Conservation (phyloP, 2,888 invertebrate species). For the Napeogenes sylphis region DNA sequence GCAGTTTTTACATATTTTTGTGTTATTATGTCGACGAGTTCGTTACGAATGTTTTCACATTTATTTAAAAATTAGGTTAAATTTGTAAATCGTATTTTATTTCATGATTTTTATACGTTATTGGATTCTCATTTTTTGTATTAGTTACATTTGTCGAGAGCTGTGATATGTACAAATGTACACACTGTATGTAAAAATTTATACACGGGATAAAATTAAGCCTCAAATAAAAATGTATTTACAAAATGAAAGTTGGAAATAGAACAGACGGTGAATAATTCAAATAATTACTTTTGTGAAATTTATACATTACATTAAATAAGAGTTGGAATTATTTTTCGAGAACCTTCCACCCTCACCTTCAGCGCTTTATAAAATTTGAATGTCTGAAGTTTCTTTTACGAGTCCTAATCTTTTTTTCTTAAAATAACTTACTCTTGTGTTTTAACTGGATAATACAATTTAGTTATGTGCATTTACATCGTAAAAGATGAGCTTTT, state of each 20-base stretch:
- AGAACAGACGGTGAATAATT: constrained; percentile 2
- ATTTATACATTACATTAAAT: constrained; percentile 19
- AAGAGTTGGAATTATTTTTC: constrained; percentile 42
- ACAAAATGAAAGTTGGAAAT: background rate
- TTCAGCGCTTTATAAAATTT: constrained; percentile 41
- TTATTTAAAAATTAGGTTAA: too few species aligned
- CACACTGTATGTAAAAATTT: too few species aligned
- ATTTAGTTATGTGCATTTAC: too few species aligned
- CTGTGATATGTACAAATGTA: background rate
- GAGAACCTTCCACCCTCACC: constrained; percentile 38
- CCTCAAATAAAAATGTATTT: background rate
- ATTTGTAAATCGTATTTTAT: too few species aligned
- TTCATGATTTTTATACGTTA: too few species aligned
- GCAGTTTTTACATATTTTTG: too few species aligned
- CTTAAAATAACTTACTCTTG: background rate
- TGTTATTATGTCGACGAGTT: too few species aligned
- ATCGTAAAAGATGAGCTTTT: too few species aligned
- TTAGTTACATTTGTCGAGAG: background rate
- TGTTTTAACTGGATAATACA: background rate
- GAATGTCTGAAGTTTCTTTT: constrained; percentile 32
- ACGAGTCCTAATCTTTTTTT: constrained; percentile 3
- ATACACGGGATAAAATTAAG: background rate
- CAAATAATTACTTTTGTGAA: constrained; percentile 1
- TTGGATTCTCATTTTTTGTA: too few species aligned
- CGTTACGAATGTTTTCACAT: too few species aligned